These are phyloP conservation scores for Ormyrus labotus DNA, from an alignment of 2,888 invertebrate genomes.

Conservation along the genomic window DNA sequence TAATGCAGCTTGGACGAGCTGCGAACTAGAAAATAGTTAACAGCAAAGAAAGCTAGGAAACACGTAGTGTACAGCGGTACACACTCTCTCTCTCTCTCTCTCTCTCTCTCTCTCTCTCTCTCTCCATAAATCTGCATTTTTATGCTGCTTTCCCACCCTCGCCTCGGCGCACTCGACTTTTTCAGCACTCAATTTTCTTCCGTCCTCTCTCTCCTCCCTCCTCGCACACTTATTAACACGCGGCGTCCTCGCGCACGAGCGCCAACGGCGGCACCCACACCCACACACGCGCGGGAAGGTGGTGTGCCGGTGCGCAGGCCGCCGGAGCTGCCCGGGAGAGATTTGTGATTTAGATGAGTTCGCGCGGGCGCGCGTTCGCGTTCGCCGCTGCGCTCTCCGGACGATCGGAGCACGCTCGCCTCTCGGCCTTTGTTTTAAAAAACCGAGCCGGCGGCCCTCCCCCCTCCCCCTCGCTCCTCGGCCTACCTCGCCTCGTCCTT, in stretches of 20 bases:
- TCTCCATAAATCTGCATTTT: no score
- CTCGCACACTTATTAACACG: constrained; percentile 61
- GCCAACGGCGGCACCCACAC: not conserved
- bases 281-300: constrained; percentile 61
- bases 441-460: constrained; percentile 12
- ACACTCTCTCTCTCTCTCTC: no score
- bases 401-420: constrained; percentile 36
- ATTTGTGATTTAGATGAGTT: constrained; percentile 75
- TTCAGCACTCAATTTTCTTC: no score
- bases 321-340: constrained; percentile 61
- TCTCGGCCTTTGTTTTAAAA: constrained; percentile 67
- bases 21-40: no score
- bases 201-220: not conserved
- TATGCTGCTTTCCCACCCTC: no score
- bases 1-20: no score
- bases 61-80: no score
- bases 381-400: constrained; percentile 49
- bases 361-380: constrained; percentile 18
- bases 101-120: no score
- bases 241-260: constrained; percentile 51
- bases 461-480: not conserved
- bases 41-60: no score
- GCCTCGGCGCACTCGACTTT: no score
- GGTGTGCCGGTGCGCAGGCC: constrained; percentile 64
- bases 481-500: constrained; percentile 10